phyloP scores from a whole-genome alignment of 1,140 invertebrate species.

The Palaemon carinicauda region DNA sequence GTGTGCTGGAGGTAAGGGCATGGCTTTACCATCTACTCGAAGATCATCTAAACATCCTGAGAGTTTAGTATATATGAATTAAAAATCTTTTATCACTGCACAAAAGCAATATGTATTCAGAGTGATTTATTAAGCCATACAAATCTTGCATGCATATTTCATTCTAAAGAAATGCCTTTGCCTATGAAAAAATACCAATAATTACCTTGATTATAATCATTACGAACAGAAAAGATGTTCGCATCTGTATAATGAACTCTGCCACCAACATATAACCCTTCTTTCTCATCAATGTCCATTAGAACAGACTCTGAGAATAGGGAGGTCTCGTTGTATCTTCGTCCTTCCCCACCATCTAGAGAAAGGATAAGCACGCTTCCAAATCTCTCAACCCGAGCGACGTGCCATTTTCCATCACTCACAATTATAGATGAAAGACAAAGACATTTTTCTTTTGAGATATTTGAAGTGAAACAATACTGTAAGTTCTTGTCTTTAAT shows the following conservation, averaged over 20 bases:
- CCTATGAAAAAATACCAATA: too few relatives aligned
- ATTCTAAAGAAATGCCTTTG: too few relatives aligned
- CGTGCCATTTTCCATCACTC: conserved; percentile 97
- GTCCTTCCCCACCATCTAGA: conserved; percentile 93
- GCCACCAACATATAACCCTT: conserved; percentile 92
- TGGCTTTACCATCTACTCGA: not conserved
- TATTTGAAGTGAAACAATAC: conserved; percentile 92
- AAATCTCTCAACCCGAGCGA: conserved; percentile 81
- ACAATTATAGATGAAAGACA: conserved; percentile 89
- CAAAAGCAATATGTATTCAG: too few relatives aligned
- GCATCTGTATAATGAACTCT: conserved; percentile 95
- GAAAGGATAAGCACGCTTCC: conserved; percentile 93
- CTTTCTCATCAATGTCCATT: conserved; percentile 91
- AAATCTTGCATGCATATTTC: too few relatives aligned
- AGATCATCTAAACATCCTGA: conserved; percentile 12
- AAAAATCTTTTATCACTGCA: too few relatives aligned
- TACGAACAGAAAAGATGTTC: conserved; percentile 90
- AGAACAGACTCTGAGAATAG: conserved; percentile 90
- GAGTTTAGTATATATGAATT: too few relatives aligned
- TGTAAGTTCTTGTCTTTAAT: conserved; percentile 88
- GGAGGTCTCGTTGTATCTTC: conserved; percentile 93
- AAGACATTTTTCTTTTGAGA: conserved; percentile 86
- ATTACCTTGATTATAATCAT: conserved; percentile 91
- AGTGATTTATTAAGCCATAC: too few relatives aligned
- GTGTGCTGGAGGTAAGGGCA: not conserved